These are phyloP conservation scores for Philonicus albiceps DNA, from an alignment of 2,888 invertebrate species.

Conservation along the genomic window DNA sequence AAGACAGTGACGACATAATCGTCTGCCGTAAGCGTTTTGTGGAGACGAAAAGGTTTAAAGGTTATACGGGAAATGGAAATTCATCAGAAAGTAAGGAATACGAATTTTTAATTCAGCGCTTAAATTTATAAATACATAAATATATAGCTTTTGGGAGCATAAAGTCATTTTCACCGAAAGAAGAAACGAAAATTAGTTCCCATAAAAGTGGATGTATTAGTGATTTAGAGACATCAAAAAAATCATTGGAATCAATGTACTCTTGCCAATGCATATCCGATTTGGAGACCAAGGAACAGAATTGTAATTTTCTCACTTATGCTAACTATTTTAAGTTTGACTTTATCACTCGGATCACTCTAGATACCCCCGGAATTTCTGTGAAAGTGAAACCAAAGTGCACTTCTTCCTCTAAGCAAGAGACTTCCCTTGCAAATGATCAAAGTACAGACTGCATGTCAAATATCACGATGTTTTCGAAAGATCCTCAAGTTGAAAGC, in stretches of 20 bases:
- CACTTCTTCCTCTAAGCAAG: background rate
- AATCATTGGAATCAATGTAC: background rate
- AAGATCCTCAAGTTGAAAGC: background rate
- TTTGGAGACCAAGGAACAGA: background rate
- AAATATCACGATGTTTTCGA: background rate
- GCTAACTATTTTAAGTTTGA: background rate
- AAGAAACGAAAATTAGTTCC: background rate
- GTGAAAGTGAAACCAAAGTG: background rate
- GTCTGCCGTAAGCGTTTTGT: constrained; percentile 23
- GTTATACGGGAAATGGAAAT: background rate
- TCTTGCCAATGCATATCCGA: background rate
- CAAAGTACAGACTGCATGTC: background rate
- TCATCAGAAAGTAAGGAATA: background rate
- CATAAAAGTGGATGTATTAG: background rate
- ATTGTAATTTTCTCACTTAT: background rate
- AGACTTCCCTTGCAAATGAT: background rate
- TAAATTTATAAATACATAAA: background rate
- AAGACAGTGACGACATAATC: constrained; percentile 42
- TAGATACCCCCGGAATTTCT: background rate
- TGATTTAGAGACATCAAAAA: background rate
- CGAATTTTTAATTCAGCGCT: background rate
- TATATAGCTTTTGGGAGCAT: background rate
- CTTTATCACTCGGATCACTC: background rate
- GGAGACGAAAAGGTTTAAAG: background rate
- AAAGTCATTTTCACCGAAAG: background rate